phyloP scores from a whole-genome alignment of 2,888 invertebrate species.

The Ochropleura leucogaster region DNA sequence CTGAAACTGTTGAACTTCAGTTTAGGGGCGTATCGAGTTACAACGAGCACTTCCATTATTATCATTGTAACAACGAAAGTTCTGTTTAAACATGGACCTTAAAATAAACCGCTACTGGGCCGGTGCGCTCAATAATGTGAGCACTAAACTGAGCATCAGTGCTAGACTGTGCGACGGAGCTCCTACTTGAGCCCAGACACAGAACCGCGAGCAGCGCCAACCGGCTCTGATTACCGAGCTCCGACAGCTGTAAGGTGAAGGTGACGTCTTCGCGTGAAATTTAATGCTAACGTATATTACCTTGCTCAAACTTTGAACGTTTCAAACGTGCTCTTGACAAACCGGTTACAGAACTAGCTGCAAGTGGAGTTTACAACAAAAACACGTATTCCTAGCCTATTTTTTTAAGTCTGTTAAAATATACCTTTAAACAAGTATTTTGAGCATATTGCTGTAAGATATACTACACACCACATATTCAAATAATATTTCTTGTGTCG shows the following conservation, averaged over 20 bases:
- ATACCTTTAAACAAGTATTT: neutral
- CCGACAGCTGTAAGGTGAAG: conserved; percentile 48
- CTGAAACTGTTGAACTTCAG: neutral
- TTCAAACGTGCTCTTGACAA: conserved; percentile 55
- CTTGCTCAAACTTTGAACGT: conserved; percentile 63
- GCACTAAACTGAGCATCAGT: conserved; percentile 11
- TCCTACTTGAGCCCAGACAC: conserved; percentile 16
- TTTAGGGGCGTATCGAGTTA: neutral
- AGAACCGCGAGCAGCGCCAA: conserved; percentile 7
- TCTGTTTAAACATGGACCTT: neutral
- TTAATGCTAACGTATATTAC: conserved; percentile 64
- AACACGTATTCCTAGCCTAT: no score
- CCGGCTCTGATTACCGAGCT: conserved; percentile 54
- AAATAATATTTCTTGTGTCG: neutral
- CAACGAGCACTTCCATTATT: neutral
- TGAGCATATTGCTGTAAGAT: neutral
- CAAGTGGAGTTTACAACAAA: conserved; percentile 56
- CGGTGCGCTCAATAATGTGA: neutral
- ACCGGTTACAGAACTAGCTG: conserved; percentile 58
- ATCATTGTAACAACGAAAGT: conserved; percentile 10
- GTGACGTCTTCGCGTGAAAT: conserved; percentile 65
- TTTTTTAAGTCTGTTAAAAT: neutral
- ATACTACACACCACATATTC: neutral
- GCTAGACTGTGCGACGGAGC: conserved; percentile 9
- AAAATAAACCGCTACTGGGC: neutral